A percentile compares a stretch with the other conserved stretches of the same genome.
These are phyloP conservation scores for Microcebus ravelobensis DNA, from an alignment of 2,113 vertebrate genomes.

Conservation along the genomic window DNA sequence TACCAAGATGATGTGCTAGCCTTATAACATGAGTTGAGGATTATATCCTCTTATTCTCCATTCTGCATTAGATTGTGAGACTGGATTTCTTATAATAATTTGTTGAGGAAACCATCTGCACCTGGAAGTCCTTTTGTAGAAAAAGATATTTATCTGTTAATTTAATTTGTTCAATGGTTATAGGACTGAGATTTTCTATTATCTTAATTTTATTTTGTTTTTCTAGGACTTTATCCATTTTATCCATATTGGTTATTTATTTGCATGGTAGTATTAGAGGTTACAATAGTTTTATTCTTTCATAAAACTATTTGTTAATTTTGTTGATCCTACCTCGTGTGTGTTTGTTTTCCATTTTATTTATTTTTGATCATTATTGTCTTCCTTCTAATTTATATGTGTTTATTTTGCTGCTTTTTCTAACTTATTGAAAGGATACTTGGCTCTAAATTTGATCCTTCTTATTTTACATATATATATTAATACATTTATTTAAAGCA, in stretches of 20 bases:
- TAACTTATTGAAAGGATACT: neutral
- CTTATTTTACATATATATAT: neutral
- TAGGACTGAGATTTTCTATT: neutral
- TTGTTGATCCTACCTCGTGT: neutral
- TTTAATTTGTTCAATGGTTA: slow-evolving; percentile 1
- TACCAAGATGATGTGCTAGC: neutral
- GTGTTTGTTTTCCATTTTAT: neutral
- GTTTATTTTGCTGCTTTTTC: slow-evolving; percentile 5
- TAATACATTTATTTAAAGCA: neutral
- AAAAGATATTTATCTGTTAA: neutral
- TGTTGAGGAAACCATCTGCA: neutral
- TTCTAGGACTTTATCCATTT: neutral
- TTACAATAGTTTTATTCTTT: neutral
- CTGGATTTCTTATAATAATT: neutral
- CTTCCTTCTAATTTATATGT: neutral
- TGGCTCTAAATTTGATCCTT: neutral
- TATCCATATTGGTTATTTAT: neutral
- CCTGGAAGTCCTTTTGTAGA: neutral
- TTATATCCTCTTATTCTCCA: neutral
- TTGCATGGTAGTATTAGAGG: neutral
- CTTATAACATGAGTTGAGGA: neutral
- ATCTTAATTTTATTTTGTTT: neutral
- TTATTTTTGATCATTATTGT: neutral
- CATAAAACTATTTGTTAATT: neutral
- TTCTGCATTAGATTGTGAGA: neutral